Evolutionary conservation across 2,888 invertebrate genomes (phyloP).

Genomic region (Poecilus cupreus): DNA sequence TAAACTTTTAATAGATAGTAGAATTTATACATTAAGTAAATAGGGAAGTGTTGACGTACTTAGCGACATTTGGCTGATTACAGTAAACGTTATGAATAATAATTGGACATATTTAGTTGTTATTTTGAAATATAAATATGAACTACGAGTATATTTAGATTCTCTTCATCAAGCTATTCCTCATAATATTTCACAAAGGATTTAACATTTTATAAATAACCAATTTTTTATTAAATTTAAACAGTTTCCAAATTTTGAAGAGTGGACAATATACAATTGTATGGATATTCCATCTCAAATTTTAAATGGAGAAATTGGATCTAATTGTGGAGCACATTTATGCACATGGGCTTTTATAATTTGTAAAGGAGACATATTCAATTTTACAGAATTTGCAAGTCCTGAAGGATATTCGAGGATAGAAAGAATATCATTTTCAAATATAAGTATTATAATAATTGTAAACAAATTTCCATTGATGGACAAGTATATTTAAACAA

Average conservation of each 20-base stretch:
- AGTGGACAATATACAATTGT: constrained; percentile 3
- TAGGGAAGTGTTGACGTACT: constrained; percentile 13
- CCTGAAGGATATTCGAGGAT: no score
- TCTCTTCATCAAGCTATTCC: background rate
- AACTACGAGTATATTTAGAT: background rate
- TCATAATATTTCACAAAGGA: background rate
- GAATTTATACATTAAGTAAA: background rate
- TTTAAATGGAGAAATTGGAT: background rate
- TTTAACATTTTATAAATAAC: constrained; percentile 8
- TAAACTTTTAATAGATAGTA: background rate
- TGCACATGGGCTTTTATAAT: constrained; percentile 26
- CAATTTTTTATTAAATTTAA: background rate
- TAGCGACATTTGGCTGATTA: constrained; percentile 10
- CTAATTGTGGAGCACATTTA: constrained; percentile 26
- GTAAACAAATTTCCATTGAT: no score
- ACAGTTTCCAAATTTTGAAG: background rate
- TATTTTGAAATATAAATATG: constrained; percentile 14
- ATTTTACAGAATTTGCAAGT: no score
- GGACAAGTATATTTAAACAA: no score
- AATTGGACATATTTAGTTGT: background rate
- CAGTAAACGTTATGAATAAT: constrained; percentile 15
- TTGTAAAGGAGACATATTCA: no score
- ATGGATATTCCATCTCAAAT: background rate
- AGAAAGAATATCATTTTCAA: no score
- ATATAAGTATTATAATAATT: no score